phyloP scores from a whole-genome alignment of 1,140 invertebrate genomes.

The Rhagoletis zephyria region DNA sequence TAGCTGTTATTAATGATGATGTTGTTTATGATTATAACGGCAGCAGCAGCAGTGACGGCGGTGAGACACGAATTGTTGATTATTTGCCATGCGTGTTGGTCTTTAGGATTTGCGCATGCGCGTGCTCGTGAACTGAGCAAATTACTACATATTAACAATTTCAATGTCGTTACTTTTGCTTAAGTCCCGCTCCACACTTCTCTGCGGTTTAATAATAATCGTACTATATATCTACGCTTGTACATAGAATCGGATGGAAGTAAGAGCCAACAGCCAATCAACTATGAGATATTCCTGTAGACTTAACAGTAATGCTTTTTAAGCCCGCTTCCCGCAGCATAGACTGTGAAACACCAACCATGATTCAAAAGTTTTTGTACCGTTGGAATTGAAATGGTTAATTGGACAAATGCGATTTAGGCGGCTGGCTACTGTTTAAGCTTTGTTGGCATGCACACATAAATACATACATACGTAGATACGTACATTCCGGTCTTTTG shows the following conservation, averaged over 20 bases:
- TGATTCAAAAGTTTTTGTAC: background rate
- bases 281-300: background rate
- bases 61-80: no score
- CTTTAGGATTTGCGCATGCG: slow-evolving; percentile 13
- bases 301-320: background rate
- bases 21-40: slow-evolving; percentile 2
- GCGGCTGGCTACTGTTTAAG: slow-evolving; percentile 1
- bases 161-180: slow-evolving; percentile 33
- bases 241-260: background rate
- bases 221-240: background rate
- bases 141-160: slow-evolving; percentile 26
- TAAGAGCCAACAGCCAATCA: slow-evolving; percentile 4
- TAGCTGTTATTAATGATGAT: slow-evolving; percentile 14
- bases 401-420: slow-evolving; percentile 29
- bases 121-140: background rate
- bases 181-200: background rate
- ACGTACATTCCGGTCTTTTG: no score
- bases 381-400: slow-evolving; percentile 15
- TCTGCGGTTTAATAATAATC: background rate
- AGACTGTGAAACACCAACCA: background rate
- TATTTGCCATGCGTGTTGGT: background rate
- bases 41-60: no score
- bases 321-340: background rate
- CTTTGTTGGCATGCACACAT: background rate
- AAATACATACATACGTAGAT: no score